Conservation (phyloP, 2,113 vertebrate species). For the Gavia stellata region DNA sequence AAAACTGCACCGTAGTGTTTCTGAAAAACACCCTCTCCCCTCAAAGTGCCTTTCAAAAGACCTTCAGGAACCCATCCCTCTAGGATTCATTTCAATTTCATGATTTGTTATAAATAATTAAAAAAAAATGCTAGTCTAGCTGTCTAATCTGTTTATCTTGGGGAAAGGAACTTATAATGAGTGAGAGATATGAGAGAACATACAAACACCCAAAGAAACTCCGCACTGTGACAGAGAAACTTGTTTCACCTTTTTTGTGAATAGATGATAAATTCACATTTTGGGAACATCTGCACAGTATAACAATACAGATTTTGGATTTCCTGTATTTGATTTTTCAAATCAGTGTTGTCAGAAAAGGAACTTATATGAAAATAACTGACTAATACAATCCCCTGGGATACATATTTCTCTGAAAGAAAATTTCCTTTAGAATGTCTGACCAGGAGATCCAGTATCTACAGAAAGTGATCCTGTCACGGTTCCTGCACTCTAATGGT, state of each 20-base stretch:
- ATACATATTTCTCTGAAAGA: neutral
- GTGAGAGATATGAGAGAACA: neutral
- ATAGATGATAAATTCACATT: accelerated
- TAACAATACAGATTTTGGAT: neutral
- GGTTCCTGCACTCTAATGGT: neutral
- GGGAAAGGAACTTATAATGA: neutral
- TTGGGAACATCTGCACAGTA: neutral
- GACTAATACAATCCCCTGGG: neutral
- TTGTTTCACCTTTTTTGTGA: neutral
- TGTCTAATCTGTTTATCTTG: neutral
- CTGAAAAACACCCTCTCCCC: neutral
- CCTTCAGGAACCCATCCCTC: neutral
- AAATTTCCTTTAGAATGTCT: neutral
- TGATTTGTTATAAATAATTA: neutral
- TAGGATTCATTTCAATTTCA: neutral
- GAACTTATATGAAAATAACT: neutral
- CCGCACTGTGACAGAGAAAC: neutral
- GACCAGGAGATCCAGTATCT: neutral
- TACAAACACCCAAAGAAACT: neutral
- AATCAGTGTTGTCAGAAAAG: neutral
- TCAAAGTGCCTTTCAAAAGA: neutral
- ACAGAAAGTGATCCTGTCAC: neutral
- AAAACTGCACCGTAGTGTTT: neutral
- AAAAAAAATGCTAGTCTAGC: neutral
- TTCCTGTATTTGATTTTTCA: neutral